Percentiles rank a stretch among this genome's conserved stretches.
Evolutionary conservation across 2,888 invertebrate species (phyloP).

Genomic region (Idaea biselata): DNA sequence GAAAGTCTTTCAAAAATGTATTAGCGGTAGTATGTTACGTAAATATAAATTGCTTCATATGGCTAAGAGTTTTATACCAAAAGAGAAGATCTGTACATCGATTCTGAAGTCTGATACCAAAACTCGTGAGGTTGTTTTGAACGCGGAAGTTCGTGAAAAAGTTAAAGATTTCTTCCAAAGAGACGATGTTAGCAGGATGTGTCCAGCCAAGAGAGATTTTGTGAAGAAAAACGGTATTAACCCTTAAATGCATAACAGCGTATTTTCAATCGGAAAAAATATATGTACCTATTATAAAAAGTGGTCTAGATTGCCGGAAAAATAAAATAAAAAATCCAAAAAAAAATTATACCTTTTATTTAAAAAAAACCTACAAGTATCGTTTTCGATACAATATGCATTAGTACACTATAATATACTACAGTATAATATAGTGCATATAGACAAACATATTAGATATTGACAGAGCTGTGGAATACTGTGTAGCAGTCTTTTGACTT

Average conservation of each 20-base stretch:
- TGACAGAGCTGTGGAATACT: conserved; percentile 9
- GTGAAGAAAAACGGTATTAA: no score
- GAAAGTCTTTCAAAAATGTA: no score
- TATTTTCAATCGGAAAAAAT: conserved; percentile 9
- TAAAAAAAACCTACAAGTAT: conserved; percentile 14
- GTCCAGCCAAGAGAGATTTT: no score
- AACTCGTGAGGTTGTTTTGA: no score
- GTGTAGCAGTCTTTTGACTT: conserved; percentile 15
- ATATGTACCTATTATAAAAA: conserved; percentile 8
- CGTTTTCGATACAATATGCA: conserved; percentile 16
- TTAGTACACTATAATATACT: conserved; percentile 9
- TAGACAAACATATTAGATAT: conserved; percentile 6
- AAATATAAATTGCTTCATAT: no score
- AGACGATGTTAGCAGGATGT: no score
- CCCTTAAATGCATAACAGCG: conserved; percentile 10
- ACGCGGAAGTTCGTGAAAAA: no score
- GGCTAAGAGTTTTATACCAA: no score
- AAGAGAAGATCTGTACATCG: no score
- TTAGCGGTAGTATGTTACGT: no score
- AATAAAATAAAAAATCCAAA: conserved; percentile 29
- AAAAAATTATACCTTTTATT: conserved; percentile 10
- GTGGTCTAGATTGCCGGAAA: conserved; percentile 28
- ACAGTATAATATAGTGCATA: conserved; percentile 7
- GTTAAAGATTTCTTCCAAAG: no score
- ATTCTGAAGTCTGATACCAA: no score